Evolutionary conservation across 2,888 invertebrate genomes (phyloP), one percentile per base, ranked within the genome.

Genomic region (Mimas tiliae): DNA sequence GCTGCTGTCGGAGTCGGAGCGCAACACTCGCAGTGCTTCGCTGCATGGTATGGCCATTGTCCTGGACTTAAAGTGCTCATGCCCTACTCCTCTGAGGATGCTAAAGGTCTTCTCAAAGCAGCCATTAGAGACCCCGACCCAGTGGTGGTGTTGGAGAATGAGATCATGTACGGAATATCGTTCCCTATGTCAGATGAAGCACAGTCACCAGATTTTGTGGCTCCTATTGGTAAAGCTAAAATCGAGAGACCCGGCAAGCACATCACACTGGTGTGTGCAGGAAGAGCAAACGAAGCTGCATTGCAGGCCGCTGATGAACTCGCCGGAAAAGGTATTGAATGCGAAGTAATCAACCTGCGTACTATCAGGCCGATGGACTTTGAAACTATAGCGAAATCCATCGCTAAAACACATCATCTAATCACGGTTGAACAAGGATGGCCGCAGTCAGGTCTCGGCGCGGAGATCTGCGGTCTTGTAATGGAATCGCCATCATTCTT

Each of bases 11-110:
- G 99, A 64, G 99, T 99, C 0, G 99, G 95, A 0, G 99, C 99
- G 1, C 99, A 99, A 86, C 99, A 99, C 90, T 99, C 99, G 2
- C 99, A 99, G 91, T 99, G 99, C 93, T 99, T 96, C 88, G 99
- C 96, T 9, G 97, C 99, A 1, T 99, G 99, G 99, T 99, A 97
- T 91, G 95, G 97, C 55, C 98, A 98, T 87, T 98, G 98, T 78
- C 99, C 99, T 0, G 99, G 99, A 0, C 94, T 99, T 1, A 99
- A 99, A 91, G 97, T 99, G 0, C 84, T 99, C 65, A 97, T 98
- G 67, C 99, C 99, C 0, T 99, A 98, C 88, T 96, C 96, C 67
- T 94, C 98, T 0, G 99, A 99, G 90, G 99, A 99, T 88, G 96
- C 96, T 68, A 97, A 96, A 93, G 98, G 94, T 11, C 95, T 99